These are phyloP conservation scores for Pelagia noctiluca DNA, from an alignment of 30 jellyfish, hydroid and myxozoan genomes.

Conservation along the genomic window DNA sequence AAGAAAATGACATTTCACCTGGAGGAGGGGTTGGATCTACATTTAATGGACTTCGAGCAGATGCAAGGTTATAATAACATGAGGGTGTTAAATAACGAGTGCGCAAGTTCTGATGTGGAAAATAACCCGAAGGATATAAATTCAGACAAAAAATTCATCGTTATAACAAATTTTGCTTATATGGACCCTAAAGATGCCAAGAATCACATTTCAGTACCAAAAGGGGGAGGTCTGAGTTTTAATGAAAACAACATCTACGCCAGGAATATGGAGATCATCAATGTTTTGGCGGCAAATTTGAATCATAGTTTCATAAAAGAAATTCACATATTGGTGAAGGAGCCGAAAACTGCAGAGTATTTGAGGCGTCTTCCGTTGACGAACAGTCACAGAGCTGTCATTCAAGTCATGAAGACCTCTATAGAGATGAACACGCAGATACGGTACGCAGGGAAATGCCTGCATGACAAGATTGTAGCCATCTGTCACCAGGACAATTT, in stretches of 20 bases:
- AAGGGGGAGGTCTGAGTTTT: neutral
- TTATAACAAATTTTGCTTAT: neutral
- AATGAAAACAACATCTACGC: neutral
- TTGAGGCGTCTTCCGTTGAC: constrained; percentile 20
- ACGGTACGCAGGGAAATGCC: constrained; percentile 24
- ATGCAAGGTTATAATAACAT: too few relatives aligned
- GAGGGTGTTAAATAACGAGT: too few relatives aligned
- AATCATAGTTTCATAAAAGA: constrained; percentile 1
- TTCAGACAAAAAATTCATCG: neutral
- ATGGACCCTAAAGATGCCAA: neutral
- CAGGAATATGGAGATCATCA: constrained; percentile 33
- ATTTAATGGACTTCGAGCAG: too few relatives aligned
- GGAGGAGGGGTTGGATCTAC: too few relatives aligned
- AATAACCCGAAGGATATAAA: too few relatives aligned
- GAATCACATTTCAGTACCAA: neutral
- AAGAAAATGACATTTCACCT: too few relatives aligned
- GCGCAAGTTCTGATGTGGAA: too few relatives aligned
- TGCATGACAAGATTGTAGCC: constrained; percentile 22
- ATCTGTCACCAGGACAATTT: constrained; percentile 48
- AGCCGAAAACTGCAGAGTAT: constrained; percentile 13
- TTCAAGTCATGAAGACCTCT: constrained; percentile 5
- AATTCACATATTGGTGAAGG: constrained; percentile 38
- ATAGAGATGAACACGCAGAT: neutral
- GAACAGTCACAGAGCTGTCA: constrained; percentile 41
- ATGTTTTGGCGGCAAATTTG: constrained; percentile 34